Percentiles rank a stretch among this genome's conserved stretches.
These are phyloP conservation scores for Atopsyche davidsoni DNA, from an alignment of 1,140 invertebrate species.

Conservation along the genomic window DNA sequence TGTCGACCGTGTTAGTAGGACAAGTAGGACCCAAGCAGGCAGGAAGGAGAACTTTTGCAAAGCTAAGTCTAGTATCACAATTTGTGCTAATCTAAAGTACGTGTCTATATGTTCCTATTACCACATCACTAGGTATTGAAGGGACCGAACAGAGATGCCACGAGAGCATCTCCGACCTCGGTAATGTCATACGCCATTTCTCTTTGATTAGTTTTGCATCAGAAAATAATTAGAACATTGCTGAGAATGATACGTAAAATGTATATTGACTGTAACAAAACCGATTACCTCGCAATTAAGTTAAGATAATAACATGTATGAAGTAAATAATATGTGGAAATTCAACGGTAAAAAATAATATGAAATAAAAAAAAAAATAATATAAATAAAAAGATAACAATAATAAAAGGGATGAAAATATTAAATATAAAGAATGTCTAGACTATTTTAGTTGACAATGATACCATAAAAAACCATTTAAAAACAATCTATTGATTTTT, in stretches of 20 bases:
- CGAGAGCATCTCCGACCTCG: background rate
- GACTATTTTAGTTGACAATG: no score
- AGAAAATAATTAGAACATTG: conserved; percentile 1
- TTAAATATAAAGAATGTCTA: background rate
- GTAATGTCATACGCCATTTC: background rate
- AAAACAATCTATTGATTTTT: no score
- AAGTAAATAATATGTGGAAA: background rate
- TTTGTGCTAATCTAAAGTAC: conserved; percentile 19
- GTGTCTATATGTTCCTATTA: background rate
- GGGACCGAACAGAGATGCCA: background rate
- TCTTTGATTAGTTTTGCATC: background rate
- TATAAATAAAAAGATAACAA: conserved; percentile 12
- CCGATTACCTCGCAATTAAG: background rate
- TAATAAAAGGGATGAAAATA: background rate
- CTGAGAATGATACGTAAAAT: background rate
- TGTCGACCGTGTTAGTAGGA: no score
- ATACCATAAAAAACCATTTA: no score
- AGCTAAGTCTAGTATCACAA: conserved; percentile 14
- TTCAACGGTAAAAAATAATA: conserved; percentile 15
- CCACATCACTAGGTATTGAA: no score
- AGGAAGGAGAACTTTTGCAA: conserved; percentile 40
- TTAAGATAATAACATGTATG: background rate
- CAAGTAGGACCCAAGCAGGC: conserved; percentile 44
- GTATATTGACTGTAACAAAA: background rate
- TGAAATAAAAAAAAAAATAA: conserved; percentile 29